Conservation (phyloP, 2,113 vertebrate species). For the Manacus vitellinus region DNA sequence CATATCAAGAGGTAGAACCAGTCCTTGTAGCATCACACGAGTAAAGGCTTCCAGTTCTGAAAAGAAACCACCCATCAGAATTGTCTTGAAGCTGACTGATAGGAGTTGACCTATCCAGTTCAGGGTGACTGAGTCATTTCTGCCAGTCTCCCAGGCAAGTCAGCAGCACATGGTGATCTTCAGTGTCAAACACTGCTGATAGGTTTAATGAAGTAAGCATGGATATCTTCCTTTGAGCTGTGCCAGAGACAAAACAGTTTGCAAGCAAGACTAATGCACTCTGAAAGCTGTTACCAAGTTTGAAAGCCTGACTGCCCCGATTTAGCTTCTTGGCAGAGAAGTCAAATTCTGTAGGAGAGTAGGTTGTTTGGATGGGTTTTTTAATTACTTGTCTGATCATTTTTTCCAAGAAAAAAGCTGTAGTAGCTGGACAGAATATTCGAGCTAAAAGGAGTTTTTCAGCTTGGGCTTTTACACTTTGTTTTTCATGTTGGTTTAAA, state of each 20-base stretch:
- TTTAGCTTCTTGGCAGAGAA: slow-evolving; percentile 15
- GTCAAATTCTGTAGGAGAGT: not conserved
- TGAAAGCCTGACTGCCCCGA: not conserved
- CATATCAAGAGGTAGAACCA: not conserved
- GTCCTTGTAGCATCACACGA: not conserved
- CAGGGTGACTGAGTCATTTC: slow-evolving; percentile 36
- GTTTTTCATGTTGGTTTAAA: not conserved
- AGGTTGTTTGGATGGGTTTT: not conserved
- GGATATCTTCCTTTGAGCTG: slow-evolving; percentile 34
- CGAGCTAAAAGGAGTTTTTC: not conserved
- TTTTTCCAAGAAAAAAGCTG: not conserved
- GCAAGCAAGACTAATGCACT: not conserved
- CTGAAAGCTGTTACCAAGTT: slow-evolving; percentile 37
- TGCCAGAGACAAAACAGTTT: not conserved
- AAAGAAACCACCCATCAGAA: not conserved
- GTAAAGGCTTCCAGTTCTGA: not conserved
- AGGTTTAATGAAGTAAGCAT: slow-evolving; percentile 53
- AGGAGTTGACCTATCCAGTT: slow-evolving; percentile 20
- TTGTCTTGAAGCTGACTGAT: slow-evolving; percentile 14
- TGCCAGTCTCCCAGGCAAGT: slow-evolving; percentile 31
- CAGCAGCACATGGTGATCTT: slow-evolving; percentile 20
- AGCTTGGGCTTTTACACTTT: not conserved
- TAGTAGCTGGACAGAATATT: not conserved
- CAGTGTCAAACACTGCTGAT: slow-evolving; percentile 43
- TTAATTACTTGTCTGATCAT: not conserved